Evolutionary conservation across 2,888 invertebrate genomes (phyloP).

Genomic region (Agriopis leucophaearia): DNA sequence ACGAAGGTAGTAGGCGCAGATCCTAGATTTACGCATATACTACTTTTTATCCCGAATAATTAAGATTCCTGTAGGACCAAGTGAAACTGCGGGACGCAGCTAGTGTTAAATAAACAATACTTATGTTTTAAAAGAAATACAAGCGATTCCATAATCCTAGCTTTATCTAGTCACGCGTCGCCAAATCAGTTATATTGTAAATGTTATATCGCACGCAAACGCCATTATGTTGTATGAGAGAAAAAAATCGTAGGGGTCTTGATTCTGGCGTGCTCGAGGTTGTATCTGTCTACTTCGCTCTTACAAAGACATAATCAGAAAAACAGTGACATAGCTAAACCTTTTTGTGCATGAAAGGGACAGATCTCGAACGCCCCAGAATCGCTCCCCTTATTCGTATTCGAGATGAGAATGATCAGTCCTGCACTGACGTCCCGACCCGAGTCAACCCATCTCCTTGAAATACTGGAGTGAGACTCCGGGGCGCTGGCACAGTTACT

Average conservation of each 20-base stretch:
- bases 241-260: neutral
- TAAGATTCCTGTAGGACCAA: too few species aligned
- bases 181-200: slow-evolving; percentile 53
- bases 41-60: too few species aligned
- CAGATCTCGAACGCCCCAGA: neutral
- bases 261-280: slow-evolving; percentile 1
- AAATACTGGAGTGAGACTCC: too few species aligned
- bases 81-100: neutral
- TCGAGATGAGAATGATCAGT: too few species aligned
- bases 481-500: too few species aligned
- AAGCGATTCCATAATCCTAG: slow-evolving; percentile 51
- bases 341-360: too few species aligned
- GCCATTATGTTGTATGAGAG: slow-evolving; percentile 12
- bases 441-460: too few species aligned
- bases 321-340: too few species aligned
- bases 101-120: neutral
- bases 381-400: neutral
- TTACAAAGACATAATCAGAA: too few species aligned
- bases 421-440: too few species aligned
- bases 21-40: too few species aligned
- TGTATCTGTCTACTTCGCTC: neutral
- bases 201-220: slow-evolving; percentile 35
- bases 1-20: too few species aligned
- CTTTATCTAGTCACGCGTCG: slow-evolving; percentile 66
- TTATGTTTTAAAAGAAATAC: slow-evolving; percentile 12